Conservation (phyloP, 1,140 invertebrate genomes). For the Drosophila erecta region DNA sequence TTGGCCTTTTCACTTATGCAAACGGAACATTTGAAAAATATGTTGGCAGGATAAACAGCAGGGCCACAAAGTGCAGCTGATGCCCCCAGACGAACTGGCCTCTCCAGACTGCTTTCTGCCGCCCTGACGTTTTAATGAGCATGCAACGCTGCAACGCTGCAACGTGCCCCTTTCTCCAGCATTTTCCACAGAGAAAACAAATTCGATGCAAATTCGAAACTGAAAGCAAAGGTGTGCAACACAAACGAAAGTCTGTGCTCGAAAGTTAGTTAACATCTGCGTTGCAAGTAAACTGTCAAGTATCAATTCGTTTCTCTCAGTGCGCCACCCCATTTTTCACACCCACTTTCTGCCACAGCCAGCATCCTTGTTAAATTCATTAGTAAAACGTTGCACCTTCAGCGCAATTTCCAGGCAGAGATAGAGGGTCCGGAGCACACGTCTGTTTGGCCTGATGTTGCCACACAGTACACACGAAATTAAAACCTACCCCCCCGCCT, state of each 20-base stretch:
- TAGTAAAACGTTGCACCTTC: constrained; percentile 81
- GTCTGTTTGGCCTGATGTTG: constrained; percentile 79
- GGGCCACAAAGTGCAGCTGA: constrained; percentile 78
- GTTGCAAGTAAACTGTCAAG: too few species aligned
- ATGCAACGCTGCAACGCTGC: constrained; percentile 77
- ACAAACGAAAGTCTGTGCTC: too few species aligned
- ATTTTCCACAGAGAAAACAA: neutral
- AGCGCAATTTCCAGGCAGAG: constrained; percentile 35
- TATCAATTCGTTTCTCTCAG: neutral
- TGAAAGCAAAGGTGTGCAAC: neutral
- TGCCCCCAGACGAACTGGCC: constrained; percentile 49
- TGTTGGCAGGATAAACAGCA: constrained; percentile 78
- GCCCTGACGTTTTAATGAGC: constrained; percentile 79
- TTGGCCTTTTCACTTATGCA: constrained; percentile 80
- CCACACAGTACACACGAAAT: constrained; percentile 71
- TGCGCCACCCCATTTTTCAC: constrained; percentile 16
- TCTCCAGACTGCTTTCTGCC: constrained; percentile 59
- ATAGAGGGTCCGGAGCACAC: constrained; percentile 46
- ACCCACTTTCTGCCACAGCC: constrained; percentile 8
- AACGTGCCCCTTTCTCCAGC: constrained; percentile 41
- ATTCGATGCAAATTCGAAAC: accelerated
- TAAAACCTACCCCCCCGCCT: constrained; percentile 48
- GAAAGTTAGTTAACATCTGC: too few species aligned
- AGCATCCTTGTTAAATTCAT: constrained; percentile 80
- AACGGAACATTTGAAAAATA: constrained; percentile 81